These are phyloP conservation scores for Neodiprion lecontei DNA, from an alignment of 1,140 invertebrate species.

Conservation along the genomic window DNA sequence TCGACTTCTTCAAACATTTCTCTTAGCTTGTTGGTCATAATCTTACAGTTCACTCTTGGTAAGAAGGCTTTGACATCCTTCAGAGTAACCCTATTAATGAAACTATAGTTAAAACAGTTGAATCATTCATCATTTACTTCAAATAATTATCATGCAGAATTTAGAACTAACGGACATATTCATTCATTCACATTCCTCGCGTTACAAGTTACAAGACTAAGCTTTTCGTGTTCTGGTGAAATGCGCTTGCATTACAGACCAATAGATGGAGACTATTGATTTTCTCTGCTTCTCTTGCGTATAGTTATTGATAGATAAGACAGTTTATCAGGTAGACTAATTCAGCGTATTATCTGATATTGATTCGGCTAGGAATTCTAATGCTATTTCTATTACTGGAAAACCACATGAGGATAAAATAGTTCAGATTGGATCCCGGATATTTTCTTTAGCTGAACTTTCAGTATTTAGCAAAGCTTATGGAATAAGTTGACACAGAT, in stretches of 20 bases:
- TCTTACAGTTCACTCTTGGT: conserved; percentile 89
- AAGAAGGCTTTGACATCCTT: conserved; percentile 94
- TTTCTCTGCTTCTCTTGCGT: neutral
- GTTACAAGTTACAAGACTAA: too few species aligned
- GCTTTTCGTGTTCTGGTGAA: too few species aligned
- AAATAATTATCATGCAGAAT: conserved; percentile 8
- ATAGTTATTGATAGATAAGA: neutral
- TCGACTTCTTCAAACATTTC: conserved; percentile 88
- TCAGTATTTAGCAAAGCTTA: too few species aligned
- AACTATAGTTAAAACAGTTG: conserved; percentile 22
- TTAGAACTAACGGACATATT: conserved; percentile 1
- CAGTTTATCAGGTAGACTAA: neutral
- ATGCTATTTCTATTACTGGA: neutral
- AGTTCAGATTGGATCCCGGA: neutral
- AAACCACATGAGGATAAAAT: too few species aligned
- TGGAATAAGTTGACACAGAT: too few species aligned
- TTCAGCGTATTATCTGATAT: too few species aligned
- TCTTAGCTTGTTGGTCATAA: conserved; percentile 82
- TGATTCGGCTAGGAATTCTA: neutral
- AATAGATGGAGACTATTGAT: neutral
- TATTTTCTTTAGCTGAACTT: neutral
- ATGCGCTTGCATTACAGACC: too few species aligned
- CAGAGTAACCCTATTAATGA: conserved; percentile 76
- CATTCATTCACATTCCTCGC: too few species aligned
- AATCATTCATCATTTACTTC: conserved; percentile 14